Evolutionary conservation across 2,797 vertebrate genomes (phyloP).

Genomic region (Sciaenops ocellatus): DNA sequence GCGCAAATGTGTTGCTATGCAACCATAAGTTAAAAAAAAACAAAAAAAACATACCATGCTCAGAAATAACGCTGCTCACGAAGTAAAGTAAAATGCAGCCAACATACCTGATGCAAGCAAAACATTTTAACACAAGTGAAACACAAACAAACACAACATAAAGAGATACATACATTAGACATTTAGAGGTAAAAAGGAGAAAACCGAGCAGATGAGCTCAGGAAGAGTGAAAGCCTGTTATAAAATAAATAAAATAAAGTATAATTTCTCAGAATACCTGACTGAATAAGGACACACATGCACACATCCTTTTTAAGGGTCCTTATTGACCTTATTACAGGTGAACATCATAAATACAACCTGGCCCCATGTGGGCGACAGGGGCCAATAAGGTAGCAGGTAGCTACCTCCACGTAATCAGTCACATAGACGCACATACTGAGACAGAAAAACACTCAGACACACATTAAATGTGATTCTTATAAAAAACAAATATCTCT

Average conservation of each 20-base stretch:
- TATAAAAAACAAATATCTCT: neutral
- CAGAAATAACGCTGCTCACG: constrained; percentile 39
- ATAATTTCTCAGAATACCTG: neutral
- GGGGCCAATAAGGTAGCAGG: neutral
- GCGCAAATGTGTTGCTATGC: constrained; percentile 63
- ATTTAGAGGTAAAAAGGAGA: neutral
- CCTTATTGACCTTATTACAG: neutral
- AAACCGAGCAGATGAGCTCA: neutral
- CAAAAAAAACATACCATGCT: constrained; percentile 15
- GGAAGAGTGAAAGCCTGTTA: neutral
- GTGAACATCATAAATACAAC: neutral
- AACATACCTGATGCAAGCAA: constrained; percentile 16
- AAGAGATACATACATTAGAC: neutral
- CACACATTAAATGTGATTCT: neutral
- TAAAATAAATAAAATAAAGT: constrained; percentile 10
- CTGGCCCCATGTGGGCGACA: neutral
- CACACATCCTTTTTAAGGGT: neutral
- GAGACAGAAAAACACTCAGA: neutral
- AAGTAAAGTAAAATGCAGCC: constrained; percentile 21
- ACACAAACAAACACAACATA: neutral
- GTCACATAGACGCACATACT: neutral
- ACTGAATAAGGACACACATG: neutral
- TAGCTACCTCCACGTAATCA: neutral
- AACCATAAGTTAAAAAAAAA: constrained; percentile 40
- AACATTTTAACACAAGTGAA: constrained; percentile 9